Percentiles rank a stretch among this genome's conserved stretches.
phyloP scores from a whole-genome alignment of 2,113 vertebrate genomes.

The Lophotis ruficrista region DNA sequence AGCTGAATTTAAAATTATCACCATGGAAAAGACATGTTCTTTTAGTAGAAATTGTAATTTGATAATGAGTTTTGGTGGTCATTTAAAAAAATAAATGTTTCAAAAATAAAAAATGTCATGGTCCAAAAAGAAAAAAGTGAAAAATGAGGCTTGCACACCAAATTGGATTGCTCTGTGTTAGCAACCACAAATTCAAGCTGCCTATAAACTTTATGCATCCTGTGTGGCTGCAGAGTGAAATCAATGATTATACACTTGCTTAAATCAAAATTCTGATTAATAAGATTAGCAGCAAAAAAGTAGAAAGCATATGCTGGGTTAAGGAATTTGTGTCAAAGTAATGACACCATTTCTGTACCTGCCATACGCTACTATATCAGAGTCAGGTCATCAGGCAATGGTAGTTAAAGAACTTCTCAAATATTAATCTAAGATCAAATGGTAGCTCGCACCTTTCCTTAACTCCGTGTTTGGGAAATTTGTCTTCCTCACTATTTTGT shows the following conservation, averaged over 20 bases:
- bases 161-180: neutral
- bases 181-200: neutral
- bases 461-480: neutral
- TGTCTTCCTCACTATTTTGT: neutral
- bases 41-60: neutral
- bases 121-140: neutral
- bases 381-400: neutral
- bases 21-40: neutral
- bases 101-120: neutral
- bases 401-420: neutral
- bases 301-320: neutral
- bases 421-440: neutral
- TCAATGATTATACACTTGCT: neutral
- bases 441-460: neutral
- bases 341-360: neutral
- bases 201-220: neutral
- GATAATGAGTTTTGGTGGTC: neutral
- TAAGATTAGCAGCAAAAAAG: neutral
- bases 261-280: neutral
- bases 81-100: slow-evolving; percentile 4
- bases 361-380: neutral
- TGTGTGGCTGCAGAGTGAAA: neutral
- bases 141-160: neutral
- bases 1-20: neutral
- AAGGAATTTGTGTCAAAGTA: neutral